Conservation (phyloP, 1,140 invertebrate species). For the Sycophaga agraensis region DNA sequence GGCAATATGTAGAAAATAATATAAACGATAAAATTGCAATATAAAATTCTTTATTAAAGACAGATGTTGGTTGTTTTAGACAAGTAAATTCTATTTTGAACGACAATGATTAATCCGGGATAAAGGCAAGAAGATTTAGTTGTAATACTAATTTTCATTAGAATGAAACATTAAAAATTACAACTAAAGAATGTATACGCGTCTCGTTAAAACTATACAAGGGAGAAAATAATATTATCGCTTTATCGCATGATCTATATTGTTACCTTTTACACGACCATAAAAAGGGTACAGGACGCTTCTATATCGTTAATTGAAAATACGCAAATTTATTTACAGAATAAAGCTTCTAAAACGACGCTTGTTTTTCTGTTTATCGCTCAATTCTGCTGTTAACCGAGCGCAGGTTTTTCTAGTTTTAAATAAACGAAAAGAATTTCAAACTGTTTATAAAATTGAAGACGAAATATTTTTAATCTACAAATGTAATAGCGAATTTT, state of each 20-base stretch:
- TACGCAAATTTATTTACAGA: constrained; percentile 22
- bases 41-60: constrained; percentile 29
- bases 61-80: constrained; percentile 1
- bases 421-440: not conserved
- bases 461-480: constrained; percentile 13
- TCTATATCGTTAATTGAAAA: constrained; percentile 10
- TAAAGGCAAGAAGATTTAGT: constrained; percentile 11
- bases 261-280: not conserved
- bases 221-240: not conserved
- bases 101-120: not conserved
- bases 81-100: not conserved
- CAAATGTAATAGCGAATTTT: not conserved
- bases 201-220: constrained; percentile 7
- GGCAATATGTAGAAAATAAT: not conserved
- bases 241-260: not conserved
- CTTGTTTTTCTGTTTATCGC: constrained; percentile 25
- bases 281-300: constrained; percentile 6
- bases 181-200: constrained; percentile 13
- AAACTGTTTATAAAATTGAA: constrained; percentile 2
- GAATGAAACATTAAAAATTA: constrained; percentile 3
- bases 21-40: constrained; percentile 14
- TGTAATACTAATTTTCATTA: constrained; percentile 20
- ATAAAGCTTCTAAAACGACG: constrained; percentile 31
- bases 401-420: constrained; percentile 14
- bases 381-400: constrained; percentile 17